These are phyloP conservation scores for Schizopygopsis pylzovi DNA, from an alignment of 2,797 vertebrate species.

Conservation along the genomic window DNA sequence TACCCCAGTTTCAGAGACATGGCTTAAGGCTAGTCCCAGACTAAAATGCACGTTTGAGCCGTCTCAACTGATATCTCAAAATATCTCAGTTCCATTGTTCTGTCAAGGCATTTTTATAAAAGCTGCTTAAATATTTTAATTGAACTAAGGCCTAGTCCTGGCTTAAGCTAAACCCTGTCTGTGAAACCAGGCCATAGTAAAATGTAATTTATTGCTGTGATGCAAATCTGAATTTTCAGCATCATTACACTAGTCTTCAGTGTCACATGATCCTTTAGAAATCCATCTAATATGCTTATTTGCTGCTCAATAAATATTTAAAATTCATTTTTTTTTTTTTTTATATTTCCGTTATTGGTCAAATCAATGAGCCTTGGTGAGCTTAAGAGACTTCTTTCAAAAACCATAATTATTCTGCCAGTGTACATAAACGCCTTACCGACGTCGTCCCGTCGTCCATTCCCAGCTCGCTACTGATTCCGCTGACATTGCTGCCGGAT, in stretches of 20 bases:
- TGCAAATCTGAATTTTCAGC: not conserved
- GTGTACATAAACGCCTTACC: slow-evolving; percentile 69
- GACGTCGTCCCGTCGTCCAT: slow-evolving; percentile 86
- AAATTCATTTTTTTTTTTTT: not conserved
- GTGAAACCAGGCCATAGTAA: not conserved
- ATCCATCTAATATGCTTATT: not conserved
- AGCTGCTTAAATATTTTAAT: no score
- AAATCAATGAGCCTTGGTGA: not conserved
- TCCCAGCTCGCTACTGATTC: slow-evolving; percentile 90
- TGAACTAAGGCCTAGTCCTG: no score
- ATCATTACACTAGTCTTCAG: not conserved
- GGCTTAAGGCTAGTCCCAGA: no score
- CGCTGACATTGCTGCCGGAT: slow-evolving; percentile 93
- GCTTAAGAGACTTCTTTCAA: not conserved
- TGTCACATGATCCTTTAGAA: not conserved
- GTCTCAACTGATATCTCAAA: no score
- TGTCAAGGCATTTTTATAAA: no score
- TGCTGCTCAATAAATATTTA: no score
- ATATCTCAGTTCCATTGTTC: no score
- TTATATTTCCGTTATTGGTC: not conserved
- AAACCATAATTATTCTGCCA: not conserved
- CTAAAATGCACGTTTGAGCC: no score
- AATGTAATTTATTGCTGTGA: not conserved
- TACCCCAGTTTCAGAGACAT: no score
- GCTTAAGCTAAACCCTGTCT: no score